Evolutionary conservation across 2,113 vertebrate species (phyloP).

Genomic region (Picathartes gymnocephalus): DNA sequence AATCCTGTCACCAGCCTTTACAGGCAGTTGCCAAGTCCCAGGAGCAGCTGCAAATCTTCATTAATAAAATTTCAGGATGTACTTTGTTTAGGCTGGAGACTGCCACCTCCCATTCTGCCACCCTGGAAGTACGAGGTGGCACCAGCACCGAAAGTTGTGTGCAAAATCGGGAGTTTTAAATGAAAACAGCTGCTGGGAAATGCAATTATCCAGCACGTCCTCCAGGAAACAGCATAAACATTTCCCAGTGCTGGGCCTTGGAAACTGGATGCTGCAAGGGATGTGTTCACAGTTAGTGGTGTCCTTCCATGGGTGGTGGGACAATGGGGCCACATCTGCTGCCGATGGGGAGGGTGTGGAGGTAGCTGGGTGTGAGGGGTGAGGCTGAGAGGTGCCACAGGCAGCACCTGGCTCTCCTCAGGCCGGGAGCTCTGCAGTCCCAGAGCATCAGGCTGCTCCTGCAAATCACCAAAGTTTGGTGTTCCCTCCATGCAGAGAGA

Average conservation of each 20-base stretch:
- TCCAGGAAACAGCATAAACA: slow-evolving; percentile 6
- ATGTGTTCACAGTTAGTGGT: neutral
- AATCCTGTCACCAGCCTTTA: slow-evolving; percentile 77
- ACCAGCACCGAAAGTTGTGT: neutral
- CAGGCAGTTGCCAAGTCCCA: slow-evolving; percentile 72
- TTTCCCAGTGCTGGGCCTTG: neutral
- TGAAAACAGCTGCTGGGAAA: slow-evolving; percentile 57
- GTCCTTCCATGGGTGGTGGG: neutral
- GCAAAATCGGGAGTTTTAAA: slow-evolving; percentile 19
- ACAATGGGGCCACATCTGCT: neutral
- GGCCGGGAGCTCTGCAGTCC: neutral
- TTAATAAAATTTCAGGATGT: slow-evolving; percentile 69
- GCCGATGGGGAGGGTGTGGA: neutral
- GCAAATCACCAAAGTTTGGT: neutral
- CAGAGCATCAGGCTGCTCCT: fast-evolving
- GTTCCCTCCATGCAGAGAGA: neutral
- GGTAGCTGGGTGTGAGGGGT: neutral
- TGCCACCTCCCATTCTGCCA: slow-evolving; percentile 34
- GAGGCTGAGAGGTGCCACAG: neutral
- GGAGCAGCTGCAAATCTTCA: slow-evolving; percentile 87
- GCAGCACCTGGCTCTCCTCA: neutral
- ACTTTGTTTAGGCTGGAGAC: slow-evolving; percentile 73
- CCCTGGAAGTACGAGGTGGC: slow-evolving; percentile 59
- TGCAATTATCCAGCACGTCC: neutral
- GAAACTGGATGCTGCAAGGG: neutral